phyloP scores from a whole-genome alignment of 2,888 invertebrate species.

The Drosophila sordidula region DNA sequence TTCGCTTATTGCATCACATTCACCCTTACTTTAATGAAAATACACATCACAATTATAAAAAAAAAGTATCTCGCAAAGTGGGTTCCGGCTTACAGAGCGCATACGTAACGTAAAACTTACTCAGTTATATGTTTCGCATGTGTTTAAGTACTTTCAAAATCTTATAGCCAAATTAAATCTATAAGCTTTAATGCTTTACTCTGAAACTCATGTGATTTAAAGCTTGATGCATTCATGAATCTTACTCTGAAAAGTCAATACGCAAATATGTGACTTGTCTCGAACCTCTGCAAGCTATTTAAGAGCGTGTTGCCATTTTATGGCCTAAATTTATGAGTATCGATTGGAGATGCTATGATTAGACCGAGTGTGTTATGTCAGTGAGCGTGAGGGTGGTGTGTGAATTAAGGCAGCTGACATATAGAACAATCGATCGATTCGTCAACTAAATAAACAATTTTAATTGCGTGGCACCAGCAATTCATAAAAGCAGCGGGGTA shows the following conservation, averaged over 20 bases:
- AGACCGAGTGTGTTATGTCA: background rate
- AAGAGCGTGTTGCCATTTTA: conserved; percentile 50
- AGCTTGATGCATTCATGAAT: background rate
- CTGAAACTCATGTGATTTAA: background rate
- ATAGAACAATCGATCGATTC: conserved; percentile 36
- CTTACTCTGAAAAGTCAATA: background rate
- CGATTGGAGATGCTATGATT: conserved; percentile 46
- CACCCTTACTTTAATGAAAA: conserved; percentile 31
- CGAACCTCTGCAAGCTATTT: conserved; percentile 24
- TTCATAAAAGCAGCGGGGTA: background rate
- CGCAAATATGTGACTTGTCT: background rate
- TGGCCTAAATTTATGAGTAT: conserved; percentile 63
- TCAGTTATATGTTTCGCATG: conserved; percentile 31
- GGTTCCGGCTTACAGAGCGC: conserved; percentile 2
- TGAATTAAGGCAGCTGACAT: conserved; percentile 62
- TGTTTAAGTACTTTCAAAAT: background rate
- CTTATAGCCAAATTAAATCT: background rate
- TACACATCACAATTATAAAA: conserved; percentile 46
- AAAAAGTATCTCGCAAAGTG: conserved; percentile 15
- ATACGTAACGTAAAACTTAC: conserved; percentile 22
- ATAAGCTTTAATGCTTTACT: background rate
- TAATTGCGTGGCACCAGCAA: conserved; percentile 35
- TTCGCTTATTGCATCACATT: conserved; percentile 22
- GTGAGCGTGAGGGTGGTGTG: conserved; percentile 18
- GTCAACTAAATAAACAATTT: conserved; percentile 40